phyloP scores from a whole-genome alignment of 1,140 invertebrate species.

The Microplitis demolitor region DNA sequence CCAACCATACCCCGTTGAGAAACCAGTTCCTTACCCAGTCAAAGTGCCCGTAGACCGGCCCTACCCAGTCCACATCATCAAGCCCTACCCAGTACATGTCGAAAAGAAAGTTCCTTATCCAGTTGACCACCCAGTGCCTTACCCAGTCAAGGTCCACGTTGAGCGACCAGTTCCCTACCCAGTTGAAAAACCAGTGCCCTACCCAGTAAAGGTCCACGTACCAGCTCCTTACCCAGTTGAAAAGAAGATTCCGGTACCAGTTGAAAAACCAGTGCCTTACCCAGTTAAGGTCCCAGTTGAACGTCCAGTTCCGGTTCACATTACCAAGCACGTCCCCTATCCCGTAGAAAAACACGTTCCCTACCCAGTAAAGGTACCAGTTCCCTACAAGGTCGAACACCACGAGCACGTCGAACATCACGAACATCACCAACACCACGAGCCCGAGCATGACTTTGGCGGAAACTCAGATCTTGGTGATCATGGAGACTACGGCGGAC shows the following conservation, averaged over 20 bases:
- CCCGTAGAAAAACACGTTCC: constrained; percentile 46
- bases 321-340: constrained; percentile 47
- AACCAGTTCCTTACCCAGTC: constrained; percentile 58
- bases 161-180: constrained; percentile 53
- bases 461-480: constrained; percentile 30
- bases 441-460: constrained; percentile 38
- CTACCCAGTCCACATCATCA: constrained; percentile 55
- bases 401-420: constrained; percentile 34
- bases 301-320: constrained; percentile 37
- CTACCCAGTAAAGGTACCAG: constrained; percentile 50
- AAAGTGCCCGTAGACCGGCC: constrained; percentile 49
- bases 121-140: constrained; percentile 64
- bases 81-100: constrained; percentile 36
- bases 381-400: constrained; percentile 54
- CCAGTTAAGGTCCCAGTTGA: constrained; percentile 41
- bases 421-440: constrained; percentile 34
- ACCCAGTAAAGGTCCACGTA: constrained; percentile 50
- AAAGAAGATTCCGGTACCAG: constrained; percentile 40
- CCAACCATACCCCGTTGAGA: constrained; percentile 62
- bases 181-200: constrained; percentile 65
- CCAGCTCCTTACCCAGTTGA: constrained; percentile 44
- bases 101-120: constrained; percentile 44
- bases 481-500: constrained; percentile 16
- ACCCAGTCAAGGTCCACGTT: constrained; percentile 61
- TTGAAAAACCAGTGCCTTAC: constrained; percentile 40